Base-by-base conservation (phyloP, 2,797 vertebrate species). In the Buphagus erythrorhynchus region DNA sequence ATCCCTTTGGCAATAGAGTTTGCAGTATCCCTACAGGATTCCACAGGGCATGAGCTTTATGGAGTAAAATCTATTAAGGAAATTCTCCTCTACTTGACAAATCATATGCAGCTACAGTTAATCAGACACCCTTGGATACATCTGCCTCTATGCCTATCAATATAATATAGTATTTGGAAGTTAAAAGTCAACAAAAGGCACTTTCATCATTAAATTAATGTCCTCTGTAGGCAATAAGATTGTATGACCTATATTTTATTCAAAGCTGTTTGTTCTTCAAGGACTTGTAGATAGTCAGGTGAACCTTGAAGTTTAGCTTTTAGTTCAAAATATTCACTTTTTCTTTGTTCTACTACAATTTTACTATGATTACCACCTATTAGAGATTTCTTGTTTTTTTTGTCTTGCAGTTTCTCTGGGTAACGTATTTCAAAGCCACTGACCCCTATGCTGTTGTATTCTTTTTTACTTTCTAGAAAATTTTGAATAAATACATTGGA, bases 231-330 rank as follows among this genome's bases (percentile, higher is more conserved):
- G 97, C 97, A 97, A 96, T 91, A 71, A 96, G 94, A 97, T 94
- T 97, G 97, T 96, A 97, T 97, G 97, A 96, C 97, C 98, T 99
- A 99, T 98, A 99, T 99, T 99, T 99, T 99, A 98, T 99, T 99
- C 97, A 99, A 98, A 95, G 99, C 99, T 98, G 99, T 99, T 98
- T 99, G 99, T 98, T 99, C 99, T 97, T 99, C 99, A 67, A 99
- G 99, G 97, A 99, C 99, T 99, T 99, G 99, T 96, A 99, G 98
- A 98, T 99, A 99, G 98, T 99, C 99, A 88, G 99, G 99, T 46
- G 99, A 99, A 97, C 99, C 99, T 98, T 99, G 99, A 98, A 99
- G 99, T 97, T 99, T 99, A 92, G 99, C 99, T 98, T 99, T 99
- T 81, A 99, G 98, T 98, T 99, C 99, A 85, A 99, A 99, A 98